Evolutionary conservation across 2,888 invertebrate genomes (phyloP), one percentile per base, ranked within the genome.

Genomic region (Clitarchus hookeri): DNA sequence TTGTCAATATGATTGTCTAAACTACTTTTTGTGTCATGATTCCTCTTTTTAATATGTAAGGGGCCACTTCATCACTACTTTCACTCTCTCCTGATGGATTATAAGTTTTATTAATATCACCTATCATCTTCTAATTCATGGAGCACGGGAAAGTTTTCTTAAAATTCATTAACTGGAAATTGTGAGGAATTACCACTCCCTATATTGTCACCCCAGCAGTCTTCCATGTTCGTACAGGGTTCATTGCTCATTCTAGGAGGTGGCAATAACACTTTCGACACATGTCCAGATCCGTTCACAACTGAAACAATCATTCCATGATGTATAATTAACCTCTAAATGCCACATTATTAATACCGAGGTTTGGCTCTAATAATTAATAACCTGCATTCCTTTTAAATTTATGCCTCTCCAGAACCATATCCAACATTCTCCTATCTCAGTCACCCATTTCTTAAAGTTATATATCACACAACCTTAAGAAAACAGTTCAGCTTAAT

Each of bases 41-140:
- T 65, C 11, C 65, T 65, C 65, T 65, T 65, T 65, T 65, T 65
- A 65, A 65, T 65, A 65, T 65, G 65, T 65, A 65, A n/a, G n/a
- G 0, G 65, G 2, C n/a, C 8, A 1, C 36, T 36, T 36, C 65
- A 65, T 65, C 65, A 65, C 65, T 65, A 65, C 65, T 65, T 65
- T 65, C 19, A 65, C 65, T 65, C n/a, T 65, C 65, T 65, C n/a
- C 65, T n/a, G 65, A n/a, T n/a, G 23, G 65, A 65, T 65, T 11
- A 3, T 65, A 65, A 16, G 65, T 23, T 65, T 65, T 65, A 23
- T 65, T 23, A 65, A 65, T 19, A 23, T 65, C 65, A 65, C 65
- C n/a, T 65, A 65, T 65, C 65, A 65, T 65, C 65, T 3, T 65
- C 8, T n/a, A 65, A 65, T 65, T 65, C 65, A 65, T 65, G n/a